A percentile compares a stretch with the other conserved stretches of the same genome.
These are phyloP conservation scores for Papilio xuthus DNA, from an alignment of 1,140 invertebrate species.

Conservation along the genomic window DNA sequence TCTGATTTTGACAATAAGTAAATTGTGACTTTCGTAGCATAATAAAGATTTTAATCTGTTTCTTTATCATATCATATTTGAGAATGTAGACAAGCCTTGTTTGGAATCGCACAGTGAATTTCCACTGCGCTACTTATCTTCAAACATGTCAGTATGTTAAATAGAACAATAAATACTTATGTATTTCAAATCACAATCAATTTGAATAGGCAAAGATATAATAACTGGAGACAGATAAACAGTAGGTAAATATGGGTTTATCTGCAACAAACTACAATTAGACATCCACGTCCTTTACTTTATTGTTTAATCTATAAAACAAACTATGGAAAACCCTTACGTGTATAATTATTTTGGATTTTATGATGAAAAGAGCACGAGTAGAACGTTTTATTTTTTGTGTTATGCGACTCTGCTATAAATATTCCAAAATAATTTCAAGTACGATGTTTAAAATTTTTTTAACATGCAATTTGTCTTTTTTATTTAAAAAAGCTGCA, in stretches of 20 bases:
- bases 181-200: conserved; percentile 33
- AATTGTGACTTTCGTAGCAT: background rate
- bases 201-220: conserved; percentile 31
- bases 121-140: conserved; percentile 29
- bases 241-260: conserved; percentile 17
- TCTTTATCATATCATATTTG: background rate
- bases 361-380: background rate
- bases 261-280: conserved; percentile 8
- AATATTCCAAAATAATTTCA: too few relatives aligned
- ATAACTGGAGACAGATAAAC: conserved; percentile 9
- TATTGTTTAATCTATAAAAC: background rate
- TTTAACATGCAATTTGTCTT: too few relatives aligned
- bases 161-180: conserved; percentile 32
- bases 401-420: too few relatives aligned
- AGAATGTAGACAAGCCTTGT: conserved; percentile 3
- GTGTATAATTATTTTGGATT: background rate
- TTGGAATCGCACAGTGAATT: conserved; percentile 5
- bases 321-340: background rate
- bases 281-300: conserved; percentile 6
- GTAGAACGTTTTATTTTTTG: too few relatives aligned
- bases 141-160: conserved; percentile 27
- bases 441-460: too few relatives aligned
- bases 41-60: background rate
- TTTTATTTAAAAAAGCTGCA: too few relatives aligned
- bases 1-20: too few relatives aligned